These are phyloP conservation scores for Spicauda simplicius DNA, from an alignment of 2,888 invertebrate genomes.

Conservation along the genomic window DNA sequence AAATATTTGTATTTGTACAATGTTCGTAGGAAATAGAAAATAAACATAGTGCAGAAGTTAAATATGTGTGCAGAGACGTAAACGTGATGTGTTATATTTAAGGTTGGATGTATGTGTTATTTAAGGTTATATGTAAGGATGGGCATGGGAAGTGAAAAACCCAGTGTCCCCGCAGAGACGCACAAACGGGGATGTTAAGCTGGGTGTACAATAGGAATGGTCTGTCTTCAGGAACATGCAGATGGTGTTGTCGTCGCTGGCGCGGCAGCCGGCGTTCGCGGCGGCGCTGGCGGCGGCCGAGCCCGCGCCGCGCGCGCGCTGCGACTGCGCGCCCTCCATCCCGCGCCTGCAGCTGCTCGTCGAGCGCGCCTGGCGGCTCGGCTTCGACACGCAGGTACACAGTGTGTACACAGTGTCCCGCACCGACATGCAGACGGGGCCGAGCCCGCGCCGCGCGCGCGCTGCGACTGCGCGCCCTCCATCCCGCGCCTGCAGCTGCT, in stretches of 20 bases:
- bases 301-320: constrained; percentile 50
- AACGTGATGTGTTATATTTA: too few species aligned
- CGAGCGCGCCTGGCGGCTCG: constrained; percentile 92
- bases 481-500: constrained; percentile 93
- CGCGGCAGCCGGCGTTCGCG: constrained; percentile 88
- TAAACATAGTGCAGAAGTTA: too few species aligned
- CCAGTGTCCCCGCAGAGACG: too few species aligned
- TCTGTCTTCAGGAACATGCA: constrained; percentile 90
- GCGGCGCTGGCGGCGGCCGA: constrained; percentile 73
- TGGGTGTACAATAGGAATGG: neutral
- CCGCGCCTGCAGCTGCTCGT: constrained; percentile 93
- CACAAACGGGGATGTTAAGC: too few species aligned
- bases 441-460: neutral
- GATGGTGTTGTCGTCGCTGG: constrained; percentile 94
- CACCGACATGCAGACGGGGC: neutral
- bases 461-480: constrained; percentile 90
- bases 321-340: constrained; percentile 92
- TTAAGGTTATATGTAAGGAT: too few species aligned
- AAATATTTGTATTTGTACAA: too few species aligned
- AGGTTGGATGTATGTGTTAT: too few species aligned
- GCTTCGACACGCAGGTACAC: constrained; percentile 88
- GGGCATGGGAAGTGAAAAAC: too few species aligned
- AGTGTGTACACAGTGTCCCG: too few species aligned
- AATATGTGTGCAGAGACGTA: too few species aligned
- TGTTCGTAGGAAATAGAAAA: too few species aligned